Percentiles rank a stretch among this genome's conserved stretches.
Evolutionary conservation across 2,888 invertebrate species (phyloP).

Genomic region (Tetramorium bicarinatum): DNA sequence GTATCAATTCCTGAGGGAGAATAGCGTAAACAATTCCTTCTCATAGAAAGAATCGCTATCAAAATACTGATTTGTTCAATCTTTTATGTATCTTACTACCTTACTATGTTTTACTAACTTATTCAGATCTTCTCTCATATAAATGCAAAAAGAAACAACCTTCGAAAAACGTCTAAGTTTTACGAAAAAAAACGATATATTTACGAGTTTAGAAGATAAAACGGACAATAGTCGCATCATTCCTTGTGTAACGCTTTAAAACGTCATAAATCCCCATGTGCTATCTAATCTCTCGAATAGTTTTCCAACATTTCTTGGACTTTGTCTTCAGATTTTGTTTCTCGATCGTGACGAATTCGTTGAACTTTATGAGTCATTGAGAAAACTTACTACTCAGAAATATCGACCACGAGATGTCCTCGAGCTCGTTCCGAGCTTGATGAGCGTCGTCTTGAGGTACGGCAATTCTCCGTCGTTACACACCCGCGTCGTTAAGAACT

Average conservation of each 20-base stretch:
- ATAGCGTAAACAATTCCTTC: constrained; percentile 13
- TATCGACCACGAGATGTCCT: constrained; percentile 52
- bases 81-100: background rate
- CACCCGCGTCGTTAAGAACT: constrained; percentile 58
- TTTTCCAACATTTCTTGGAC: background rate
- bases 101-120: too few relatives aligned
- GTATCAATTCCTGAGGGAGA: background rate
- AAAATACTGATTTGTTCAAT: background rate
- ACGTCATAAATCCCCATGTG: background rate
- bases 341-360: background rate
- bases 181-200: background rate
- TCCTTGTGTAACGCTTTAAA: background rate
- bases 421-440: constrained; percentile 73
- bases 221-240: background rate
- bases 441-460: constrained; percentile 47
- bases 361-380: constrained; percentile 3
- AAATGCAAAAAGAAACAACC: background rate
- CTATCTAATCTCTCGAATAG: constrained; percentile 25
- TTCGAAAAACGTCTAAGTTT: background rate
- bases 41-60: background rate
- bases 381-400: constrained; percentile 70
- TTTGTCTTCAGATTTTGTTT: background rate
- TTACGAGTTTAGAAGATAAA: background rate
- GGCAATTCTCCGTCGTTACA: constrained; percentile 52
- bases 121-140: background rate